Percentiles rank a stretch among this genome's conserved stretches.
These are phyloP conservation scores for Ornithorhynchus anatinus DNA, from an alignment of 2,113 vertebrate genomes.

Conservation along the genomic window DNA sequence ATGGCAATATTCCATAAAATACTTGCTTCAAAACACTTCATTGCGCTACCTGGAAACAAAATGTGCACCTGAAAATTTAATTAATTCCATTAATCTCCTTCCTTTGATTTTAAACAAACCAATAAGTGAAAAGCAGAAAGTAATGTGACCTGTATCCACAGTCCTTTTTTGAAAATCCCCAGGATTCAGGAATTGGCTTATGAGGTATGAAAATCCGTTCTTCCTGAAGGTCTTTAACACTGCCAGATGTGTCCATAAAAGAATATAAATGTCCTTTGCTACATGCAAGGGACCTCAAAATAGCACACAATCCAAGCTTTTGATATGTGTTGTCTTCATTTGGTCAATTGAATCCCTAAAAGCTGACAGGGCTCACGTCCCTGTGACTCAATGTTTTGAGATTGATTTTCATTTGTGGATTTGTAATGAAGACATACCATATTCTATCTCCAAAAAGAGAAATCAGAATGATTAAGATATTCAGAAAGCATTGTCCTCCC, in stretches of 20 bases:
- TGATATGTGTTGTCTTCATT: background rate
- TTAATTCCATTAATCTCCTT: no score
- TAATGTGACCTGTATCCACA: background rate
- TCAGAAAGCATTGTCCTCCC: conserved; percentile 35
- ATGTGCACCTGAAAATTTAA: no score
- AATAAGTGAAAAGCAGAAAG: background rate
- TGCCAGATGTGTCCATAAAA: background rate
- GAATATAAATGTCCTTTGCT: background rate
- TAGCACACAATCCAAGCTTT: background rate
- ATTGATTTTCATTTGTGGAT: conserved; percentile 12
- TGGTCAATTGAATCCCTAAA: background rate
- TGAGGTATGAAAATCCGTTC: background rate
- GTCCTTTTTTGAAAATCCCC: background rate
- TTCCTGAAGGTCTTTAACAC: background rate
- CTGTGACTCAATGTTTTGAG: conserved; percentile 18
- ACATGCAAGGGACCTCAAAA: background rate
- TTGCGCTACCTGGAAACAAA: no score
- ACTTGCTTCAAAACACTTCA: no score
- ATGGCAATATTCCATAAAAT: no score
- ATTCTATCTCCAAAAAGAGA: background rate
- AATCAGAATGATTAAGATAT: conserved; percentile 21
- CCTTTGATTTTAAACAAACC: background rate
- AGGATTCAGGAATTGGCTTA: background rate
- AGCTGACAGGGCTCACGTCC: background rate
- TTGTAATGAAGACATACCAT: conserved; percentile 13